Conservation (phyloP, 2,797 vertebrate species). For the Anableps anableps region DNA sequence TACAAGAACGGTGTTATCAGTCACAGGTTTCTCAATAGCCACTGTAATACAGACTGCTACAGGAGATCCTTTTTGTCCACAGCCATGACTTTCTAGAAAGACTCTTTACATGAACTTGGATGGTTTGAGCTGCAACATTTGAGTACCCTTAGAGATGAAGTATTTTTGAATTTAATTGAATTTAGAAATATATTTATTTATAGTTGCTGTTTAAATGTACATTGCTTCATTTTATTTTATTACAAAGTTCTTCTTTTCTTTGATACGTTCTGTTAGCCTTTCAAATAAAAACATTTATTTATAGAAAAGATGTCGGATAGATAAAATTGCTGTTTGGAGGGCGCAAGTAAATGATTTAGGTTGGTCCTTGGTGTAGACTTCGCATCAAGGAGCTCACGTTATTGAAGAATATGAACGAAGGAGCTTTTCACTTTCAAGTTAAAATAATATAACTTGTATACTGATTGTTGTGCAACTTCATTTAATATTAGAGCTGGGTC, state of each 20-base stretch:
- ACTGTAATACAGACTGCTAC: too few species aligned
- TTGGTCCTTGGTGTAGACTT: background rate
- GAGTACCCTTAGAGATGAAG: too few species aligned
- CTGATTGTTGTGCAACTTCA: background rate
- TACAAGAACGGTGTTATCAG: too few species aligned
- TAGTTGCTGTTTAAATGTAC: background rate
- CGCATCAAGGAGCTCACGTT: background rate
- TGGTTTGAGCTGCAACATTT: background rate
- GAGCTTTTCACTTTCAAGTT: background rate
- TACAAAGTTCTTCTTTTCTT: background rate
- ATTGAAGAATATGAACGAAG: too few species aligned
- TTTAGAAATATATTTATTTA: background rate
- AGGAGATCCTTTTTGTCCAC: too few species aligned
- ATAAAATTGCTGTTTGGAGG: background rate
- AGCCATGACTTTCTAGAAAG: too few species aligned
- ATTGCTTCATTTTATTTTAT: background rate
- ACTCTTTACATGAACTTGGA: background rate
- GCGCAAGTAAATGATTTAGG: background rate
- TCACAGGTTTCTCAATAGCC: too few species aligned
- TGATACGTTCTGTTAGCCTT: too few species aligned
- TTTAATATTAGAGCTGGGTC: background rate
- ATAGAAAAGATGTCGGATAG: background rate
- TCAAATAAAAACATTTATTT: background rate
- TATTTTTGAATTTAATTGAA: background rate
- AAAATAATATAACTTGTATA: background rate